Evolutionary conservation across 2,113 vertebrate species (phyloP), one percentile per base, ranked within the genome.

Genomic region (Pluvialis apricaria): DNA sequence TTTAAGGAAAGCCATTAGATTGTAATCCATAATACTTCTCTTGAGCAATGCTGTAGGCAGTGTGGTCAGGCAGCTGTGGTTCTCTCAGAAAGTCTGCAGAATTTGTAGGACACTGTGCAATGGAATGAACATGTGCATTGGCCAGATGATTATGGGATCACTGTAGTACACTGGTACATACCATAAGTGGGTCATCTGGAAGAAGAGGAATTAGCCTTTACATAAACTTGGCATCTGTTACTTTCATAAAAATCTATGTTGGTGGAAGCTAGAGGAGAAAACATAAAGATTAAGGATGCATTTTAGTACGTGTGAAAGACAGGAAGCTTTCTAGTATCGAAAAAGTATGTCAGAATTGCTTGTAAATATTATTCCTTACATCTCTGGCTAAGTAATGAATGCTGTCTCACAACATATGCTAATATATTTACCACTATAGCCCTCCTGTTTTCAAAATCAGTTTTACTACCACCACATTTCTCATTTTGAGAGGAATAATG

Each of bases 211-310:
- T 85, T 93, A 91, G 78, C 80, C 61, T 94, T 96, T 97, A 87
- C 66, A 42, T 94, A 80, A 96, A 95, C 80, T 92, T 72, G 90
- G 88, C 94, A 87, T 82, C 57, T 92, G 65, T 92, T 96, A 76
- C 51, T 94, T 86, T 69, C 24, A 75, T 75, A 90, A 86, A 94
- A 88, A 91, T 82, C 49, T 80, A 69, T 77, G 31, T 34, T 95
- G 84, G 86, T 86, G 47, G 51, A 85, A 95, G 90, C 64, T 77
- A 87, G 85, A 28, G 42, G 15, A 72, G 90, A 87, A 66, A 84
- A 40, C 24, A 54, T 65, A 82, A 69, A 68, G 71, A 55, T 72
- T 51, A 68, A 75, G 25, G 58, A 32, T 44, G 62, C 52, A 52
- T 85, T 84, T 94, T 76, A 81, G 24, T 55, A 44, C 25, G 64